Base-by-base conservation (phyloP, 2,888 invertebrate genomes). In the Cotesia congregata region DNA sequence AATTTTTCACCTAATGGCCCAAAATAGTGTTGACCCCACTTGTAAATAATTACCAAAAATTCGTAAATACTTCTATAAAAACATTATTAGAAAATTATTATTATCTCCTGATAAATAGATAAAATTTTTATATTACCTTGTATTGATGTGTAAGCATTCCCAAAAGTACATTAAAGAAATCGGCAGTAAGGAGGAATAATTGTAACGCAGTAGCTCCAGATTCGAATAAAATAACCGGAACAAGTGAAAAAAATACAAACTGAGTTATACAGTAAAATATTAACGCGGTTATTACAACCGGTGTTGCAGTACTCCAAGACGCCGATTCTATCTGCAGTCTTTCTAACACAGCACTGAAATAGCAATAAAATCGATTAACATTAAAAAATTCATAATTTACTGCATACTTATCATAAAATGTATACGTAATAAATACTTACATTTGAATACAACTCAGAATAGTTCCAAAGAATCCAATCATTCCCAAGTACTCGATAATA, bases 171-270 rank as follows among this genome's bases (percentile, higher is more conserved):
- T 96, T 94, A 88, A 96, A 97, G 89, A 96, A 96, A 90, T 96
- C 96, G 1, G 96, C 93, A 0, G 96, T 95, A 75, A 97, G 90
- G 77, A 96, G 92, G 7, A 95, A 94, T 81, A 97, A 90, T 89
- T 96, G 97, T 87, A 96, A 91, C 82, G 95, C 93, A 68, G 96
- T 94, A n/a, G 96, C 94, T 9, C 95, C 95, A 9, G 95, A 95
- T 84, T 94, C 92, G 84, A 93, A 92, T 79, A 96, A 90, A 90
- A 96, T 94, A 15, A 94, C 91, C 64, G 95, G 94, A 83, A 95
- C 94, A 77, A 95, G 90, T 69, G 94, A 93, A 89, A 95, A 95
- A 86, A 95, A 94, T 83, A 94, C 89, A 77, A 95, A 95, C 90
- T 96, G 94, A 78, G 94, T 93, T 39, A 93, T 90, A 71, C 94